A percentile compares a stretch with the other conserved stretches of the same genome.
Conservation (phyloP, 2,797 vertebrate genomes). For the Urophycis tenuis region DNA sequence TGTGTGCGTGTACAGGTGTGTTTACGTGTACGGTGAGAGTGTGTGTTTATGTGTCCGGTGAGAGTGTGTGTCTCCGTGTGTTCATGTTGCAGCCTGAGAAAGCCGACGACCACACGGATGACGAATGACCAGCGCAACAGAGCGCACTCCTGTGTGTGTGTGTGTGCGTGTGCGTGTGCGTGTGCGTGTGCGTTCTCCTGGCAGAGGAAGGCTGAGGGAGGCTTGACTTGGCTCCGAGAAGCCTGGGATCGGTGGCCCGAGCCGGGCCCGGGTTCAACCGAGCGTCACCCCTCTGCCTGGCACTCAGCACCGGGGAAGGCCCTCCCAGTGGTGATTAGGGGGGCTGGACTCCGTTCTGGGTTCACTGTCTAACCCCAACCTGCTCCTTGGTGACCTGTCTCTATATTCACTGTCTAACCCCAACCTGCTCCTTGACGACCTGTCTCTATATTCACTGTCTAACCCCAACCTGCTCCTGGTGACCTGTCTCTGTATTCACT, state of each 20-base stretch:
- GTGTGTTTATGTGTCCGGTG: no score
- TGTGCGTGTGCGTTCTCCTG: slow-evolving; percentile 28
- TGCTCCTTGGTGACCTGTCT: not conserved
- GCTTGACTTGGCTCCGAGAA: slow-evolving; percentile 22
- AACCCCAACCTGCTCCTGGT: no score
- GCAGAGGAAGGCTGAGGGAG: slow-evolving; percentile 2
- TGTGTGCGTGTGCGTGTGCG: not conserved
- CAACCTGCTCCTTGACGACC: not conserved
- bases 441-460: not conserved
- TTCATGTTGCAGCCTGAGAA: not conserved
- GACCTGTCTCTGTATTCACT: no score
- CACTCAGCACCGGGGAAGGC: not conserved
- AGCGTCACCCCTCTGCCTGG: slow-evolving; percentile 12
- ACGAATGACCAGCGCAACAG: not conserved
- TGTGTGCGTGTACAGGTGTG: no score
- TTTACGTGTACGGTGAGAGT: no score
- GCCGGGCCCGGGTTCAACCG: not conserved
- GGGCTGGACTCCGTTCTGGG: no score
- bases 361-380: no score
- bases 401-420: no score
- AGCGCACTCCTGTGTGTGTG: not conserved
- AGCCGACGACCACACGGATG: not conserved
- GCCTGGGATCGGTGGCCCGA: slow-evolving; percentile 28
- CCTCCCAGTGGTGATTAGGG: no score
- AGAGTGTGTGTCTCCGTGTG: not conserved